Conservation (phyloP, 2,113 vertebrate species). For the Amblyopsis rosae region DNA sequence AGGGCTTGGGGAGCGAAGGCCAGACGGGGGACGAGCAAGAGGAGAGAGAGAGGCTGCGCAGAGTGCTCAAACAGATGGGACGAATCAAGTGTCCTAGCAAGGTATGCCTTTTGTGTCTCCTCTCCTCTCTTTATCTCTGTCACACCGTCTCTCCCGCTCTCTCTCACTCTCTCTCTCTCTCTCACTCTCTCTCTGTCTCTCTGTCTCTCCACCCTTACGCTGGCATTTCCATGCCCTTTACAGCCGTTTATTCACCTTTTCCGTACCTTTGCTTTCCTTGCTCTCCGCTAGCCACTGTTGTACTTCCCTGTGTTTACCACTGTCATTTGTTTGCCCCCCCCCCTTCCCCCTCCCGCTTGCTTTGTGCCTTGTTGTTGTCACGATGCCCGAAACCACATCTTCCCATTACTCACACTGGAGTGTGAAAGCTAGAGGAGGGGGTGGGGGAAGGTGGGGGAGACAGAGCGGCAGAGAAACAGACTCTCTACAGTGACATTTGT, state of each 20-base stretch:
- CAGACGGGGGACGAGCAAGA: slow-evolving; percentile 82
- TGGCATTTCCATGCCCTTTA: slow-evolving; percentile 3
- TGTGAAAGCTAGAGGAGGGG: slow-evolving; percentile 3
- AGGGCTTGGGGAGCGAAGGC: slow-evolving; percentile 84
- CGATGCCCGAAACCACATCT: slow-evolving; percentile 63
- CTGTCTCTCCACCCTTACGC: neutral
- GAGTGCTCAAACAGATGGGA: slow-evolving; percentile 96
- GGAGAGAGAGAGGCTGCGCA: slow-evolving; percentile 88
- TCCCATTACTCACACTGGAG: slow-evolving; percentile 49
- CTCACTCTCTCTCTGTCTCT: slow-evolving; percentile 21
- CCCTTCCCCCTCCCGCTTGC: slow-evolving; percentile 28
- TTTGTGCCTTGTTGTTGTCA: slow-evolving; percentile 54
- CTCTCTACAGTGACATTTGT: slow-evolving; percentile 38
- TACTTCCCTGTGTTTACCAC: slow-evolving; percentile 36
- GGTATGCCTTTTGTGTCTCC: slow-evolving; percentile 71
- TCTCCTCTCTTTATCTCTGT: slow-evolving; percentile 22
- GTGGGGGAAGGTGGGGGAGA: slow-evolving; percentile 39
- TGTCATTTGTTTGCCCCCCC: slow-evolving; percentile 24
- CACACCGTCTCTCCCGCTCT: slow-evolving; percentile 24
- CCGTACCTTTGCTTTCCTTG: slow-evolving; percentile 29
- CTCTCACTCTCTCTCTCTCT: slow-evolving; percentile 19
- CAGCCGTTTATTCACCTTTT: slow-evolving; percentile 33
- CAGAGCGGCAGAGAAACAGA: slow-evolving; percentile 34
- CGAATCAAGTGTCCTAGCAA: slow-evolving; percentile 93
- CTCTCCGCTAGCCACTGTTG: slow-evolving; percentile 17